A percentile compares a stretch with the other conserved stretches of the same genome.
Conservation (phyloP, 2,113 vertebrate species). For the Hydrochoerus hydrochaeris region DNA sequence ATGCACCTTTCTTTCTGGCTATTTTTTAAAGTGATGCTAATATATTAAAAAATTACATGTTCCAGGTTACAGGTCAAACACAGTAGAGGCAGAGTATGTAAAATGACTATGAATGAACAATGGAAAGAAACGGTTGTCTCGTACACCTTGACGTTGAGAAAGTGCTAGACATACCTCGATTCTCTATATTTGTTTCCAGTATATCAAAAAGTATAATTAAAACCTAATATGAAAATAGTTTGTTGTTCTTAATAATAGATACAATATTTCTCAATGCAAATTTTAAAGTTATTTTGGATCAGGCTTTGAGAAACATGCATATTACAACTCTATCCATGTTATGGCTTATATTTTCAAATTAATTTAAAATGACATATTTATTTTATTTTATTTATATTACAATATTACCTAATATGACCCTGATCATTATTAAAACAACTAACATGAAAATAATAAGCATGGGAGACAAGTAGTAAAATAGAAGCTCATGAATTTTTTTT, state of each 20-base stretch:
- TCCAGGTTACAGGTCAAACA: neutral
- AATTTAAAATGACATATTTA: conserved; percentile 30
- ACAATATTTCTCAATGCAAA: neutral
- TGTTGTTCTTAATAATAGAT: neutral
- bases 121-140: neutral
- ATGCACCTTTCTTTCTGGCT: neutral
- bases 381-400: conserved; percentile 43
- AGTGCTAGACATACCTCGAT: neutral
- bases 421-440: conserved; percentile 1
- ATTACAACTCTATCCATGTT: neutral
- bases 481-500: neutral
- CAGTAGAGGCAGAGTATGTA: neutral
- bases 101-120: neutral
- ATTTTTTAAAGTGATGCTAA: neutral
- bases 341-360: conserved; percentile 4
- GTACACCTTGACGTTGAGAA: neutral
- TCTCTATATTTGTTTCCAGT: neutral
- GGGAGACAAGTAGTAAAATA: neutral
- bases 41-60: neutral
- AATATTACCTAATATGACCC: neutral
- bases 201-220: neutral
- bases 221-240: neutral
- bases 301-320: neutral
- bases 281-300: conserved; percentile 34
- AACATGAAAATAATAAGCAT: conserved; percentile 24